Evolutionary conservation across 2,113 vertebrate genomes (phyloP), one percentile per base, ranked within the genome.

Genomic region (Glareola pratincola): DNA sequence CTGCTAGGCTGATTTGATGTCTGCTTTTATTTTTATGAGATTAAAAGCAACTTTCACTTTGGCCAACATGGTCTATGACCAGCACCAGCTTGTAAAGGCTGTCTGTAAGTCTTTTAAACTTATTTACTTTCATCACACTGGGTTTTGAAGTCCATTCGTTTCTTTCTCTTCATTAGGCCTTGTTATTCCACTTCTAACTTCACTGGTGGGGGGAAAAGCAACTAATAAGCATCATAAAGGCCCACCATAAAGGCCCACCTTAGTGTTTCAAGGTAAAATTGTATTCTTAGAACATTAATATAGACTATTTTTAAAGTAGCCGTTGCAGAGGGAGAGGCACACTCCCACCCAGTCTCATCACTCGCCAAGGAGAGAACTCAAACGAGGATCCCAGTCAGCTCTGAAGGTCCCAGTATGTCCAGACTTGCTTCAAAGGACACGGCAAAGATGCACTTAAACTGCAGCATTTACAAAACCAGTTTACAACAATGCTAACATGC

Each of bases 171-270:
- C 60, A 13, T 14, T n/a, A 86, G 37, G 51, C 63, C 41, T 62
- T 67, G 48, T 27, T 72, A 29, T 36, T 53, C 68, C 24, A 53
- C 23, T 48, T 53, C 9, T 67, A 21, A 62, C 30, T 63, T 57
- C 5, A 27, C 3, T 51, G 36, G 14, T 48, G 32, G 19, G 18
- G 34, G 9, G 32, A 27, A 72, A 75, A 67, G 30, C 36, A 36
- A 67, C 47, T 30, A 30, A 24, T 21, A 80, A 80, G 9, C 11
- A 5, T 8, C 47, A 67, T 7, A 71, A 67, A 80, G 36, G 34
- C 29, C 19, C 41, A 56, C 6, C 0, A 39, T 39, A 39, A 67
- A 80, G 36, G 37, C 29, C 19, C 37, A 56, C 7, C 0, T 1
- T 7, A 48, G 17, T n/a, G 74, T 48, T 57, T 34, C 30, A 62